These are phyloP conservation scores for Corynorhinus townsendii DNA, from an alignment of 2,113 vertebrate genomes.

Conservation along the genomic window DNA sequence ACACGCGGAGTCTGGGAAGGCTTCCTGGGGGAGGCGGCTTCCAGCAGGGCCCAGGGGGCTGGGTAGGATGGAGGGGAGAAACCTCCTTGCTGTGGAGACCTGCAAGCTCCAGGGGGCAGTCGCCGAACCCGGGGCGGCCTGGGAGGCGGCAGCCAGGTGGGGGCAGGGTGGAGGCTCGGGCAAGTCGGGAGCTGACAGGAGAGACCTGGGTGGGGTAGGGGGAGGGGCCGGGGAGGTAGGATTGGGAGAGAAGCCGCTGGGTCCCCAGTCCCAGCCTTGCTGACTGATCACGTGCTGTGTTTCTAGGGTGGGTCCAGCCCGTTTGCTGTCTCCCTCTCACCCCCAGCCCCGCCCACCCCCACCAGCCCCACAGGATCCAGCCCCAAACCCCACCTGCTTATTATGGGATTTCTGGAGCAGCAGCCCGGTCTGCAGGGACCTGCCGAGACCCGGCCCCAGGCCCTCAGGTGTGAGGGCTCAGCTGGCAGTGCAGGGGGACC, in stretches of 20 bases:
- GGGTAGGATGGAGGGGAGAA: neutral
- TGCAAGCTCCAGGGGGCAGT: neutral
- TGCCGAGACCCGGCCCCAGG: neutral
- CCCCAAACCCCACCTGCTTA: neutral
- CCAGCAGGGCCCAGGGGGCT: neutral
- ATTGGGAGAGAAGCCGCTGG: neutral
- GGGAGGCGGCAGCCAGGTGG: neutral
- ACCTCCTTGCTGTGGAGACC: neutral
- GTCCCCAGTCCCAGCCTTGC: neutral
- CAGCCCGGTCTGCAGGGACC: neutral
- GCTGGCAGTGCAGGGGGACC: too few relatives aligned
- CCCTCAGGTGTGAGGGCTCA: neutral
- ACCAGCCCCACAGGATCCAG: neutral
- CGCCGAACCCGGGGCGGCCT: fast-evolving
- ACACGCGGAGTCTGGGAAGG: neutral
- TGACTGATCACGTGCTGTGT: neutral
- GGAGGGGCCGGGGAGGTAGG: fast-evolving
- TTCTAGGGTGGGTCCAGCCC: neutral
- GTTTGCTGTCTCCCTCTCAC: neutral
- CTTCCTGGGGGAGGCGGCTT: neutral
- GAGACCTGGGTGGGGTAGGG: neutral
- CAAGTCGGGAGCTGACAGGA: neutral
- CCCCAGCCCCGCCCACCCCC: neutral
- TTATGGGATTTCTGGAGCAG: conserved; percentile 17
- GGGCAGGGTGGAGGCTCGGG: neutral